These are phyloP conservation scores for Cryptosula pallasiana DNA, from an alignment of 2,888 invertebrate genomes.

Conservation along the genomic window DNA sequence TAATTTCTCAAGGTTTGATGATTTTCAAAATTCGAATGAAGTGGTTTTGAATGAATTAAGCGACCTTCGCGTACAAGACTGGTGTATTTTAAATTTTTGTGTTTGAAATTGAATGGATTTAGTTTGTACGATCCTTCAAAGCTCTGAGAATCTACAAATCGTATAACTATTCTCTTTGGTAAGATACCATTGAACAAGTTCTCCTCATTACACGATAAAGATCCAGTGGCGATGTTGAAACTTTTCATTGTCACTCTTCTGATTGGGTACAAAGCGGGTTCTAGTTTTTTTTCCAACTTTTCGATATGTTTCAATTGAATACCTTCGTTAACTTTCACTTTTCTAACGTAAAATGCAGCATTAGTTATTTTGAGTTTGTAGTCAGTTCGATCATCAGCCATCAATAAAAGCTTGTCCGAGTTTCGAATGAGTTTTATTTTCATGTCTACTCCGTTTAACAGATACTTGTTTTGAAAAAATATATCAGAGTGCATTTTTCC, in stretches of 20 bases:
- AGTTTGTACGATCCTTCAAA: conserved; percentile 13
- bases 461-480: conserved; percentile 3
- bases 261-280: neutral
- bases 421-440: neutral
- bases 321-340: neutral
- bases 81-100: conserved; percentile 1
- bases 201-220: neutral
- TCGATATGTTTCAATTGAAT: conserved; percentile 4
- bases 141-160: conserved; percentile 4
- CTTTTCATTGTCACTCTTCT: neutral
- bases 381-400: neutral
- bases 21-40: neutral
- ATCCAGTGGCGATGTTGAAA: neutral
- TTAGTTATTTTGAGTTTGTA: conserved; percentile 5
- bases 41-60: neutral
- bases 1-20: neutral
- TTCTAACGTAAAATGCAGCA: neutral
- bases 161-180: neutral
- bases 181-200: conserved; percentile 6
- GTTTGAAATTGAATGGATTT: conserved; percentile 15
- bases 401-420: neutral
- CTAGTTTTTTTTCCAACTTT: conserved; percentile 6
- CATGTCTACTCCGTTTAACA: conserved; percentile 2
- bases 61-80: neutral
- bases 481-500: conserved; percentile 3